phyloP scores from a whole-genome alignment of 2,113 vertebrate species.

The Onychorhynchus coronatus region DNA sequence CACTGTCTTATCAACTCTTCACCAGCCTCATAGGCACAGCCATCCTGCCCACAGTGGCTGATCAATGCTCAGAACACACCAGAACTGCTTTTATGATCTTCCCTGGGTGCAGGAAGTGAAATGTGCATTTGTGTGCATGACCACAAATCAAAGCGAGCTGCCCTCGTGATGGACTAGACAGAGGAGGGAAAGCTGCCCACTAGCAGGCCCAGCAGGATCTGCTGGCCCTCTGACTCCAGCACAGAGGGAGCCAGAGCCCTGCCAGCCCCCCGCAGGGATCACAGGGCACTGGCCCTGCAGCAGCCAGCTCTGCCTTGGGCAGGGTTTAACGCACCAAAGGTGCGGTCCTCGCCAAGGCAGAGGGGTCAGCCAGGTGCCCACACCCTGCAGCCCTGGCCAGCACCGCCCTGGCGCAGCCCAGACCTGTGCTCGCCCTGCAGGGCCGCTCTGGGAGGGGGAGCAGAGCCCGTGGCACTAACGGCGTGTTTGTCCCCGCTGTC shows the following conservation, averaged over 20 bases:
- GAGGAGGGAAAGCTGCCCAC: not conserved
- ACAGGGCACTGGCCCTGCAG: not conserved
- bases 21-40: not conserved
- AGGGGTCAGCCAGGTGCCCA: not conserved
- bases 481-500: not conserved
- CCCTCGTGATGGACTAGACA: not conserved
- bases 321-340: not conserved
- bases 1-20: not conserved
- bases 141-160: not conserved
- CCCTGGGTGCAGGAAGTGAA: not conserved
- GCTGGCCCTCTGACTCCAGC: not conserved
- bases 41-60: not conserved
- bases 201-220: not conserved
- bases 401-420: not conserved
- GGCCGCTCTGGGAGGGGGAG: rapidly evolving
- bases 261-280: not conserved
- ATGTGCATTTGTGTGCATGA: not conserved
- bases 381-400: not conserved
- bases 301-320: not conserved
- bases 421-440: not conserved
- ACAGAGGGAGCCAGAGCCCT: not conserved
- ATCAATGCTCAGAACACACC: not conserved
- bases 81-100: not conserved
- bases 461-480: not conserved
- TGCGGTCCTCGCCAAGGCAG: not conserved